Conservation (phyloP, 1,140 invertebrate species). For the Platyscapa corneri region DNA sequence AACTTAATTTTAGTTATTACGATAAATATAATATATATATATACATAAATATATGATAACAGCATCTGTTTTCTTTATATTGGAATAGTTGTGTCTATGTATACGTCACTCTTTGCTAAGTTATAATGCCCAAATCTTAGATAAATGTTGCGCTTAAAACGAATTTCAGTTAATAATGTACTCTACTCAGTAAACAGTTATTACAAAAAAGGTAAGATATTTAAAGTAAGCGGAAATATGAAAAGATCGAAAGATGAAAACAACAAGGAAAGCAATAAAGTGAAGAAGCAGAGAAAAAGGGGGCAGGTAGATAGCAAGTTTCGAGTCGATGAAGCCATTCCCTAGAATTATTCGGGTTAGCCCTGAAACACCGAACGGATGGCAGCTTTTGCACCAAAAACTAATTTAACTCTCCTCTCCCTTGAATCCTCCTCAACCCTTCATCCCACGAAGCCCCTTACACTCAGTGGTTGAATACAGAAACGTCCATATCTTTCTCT, state of each 20-base stretch:
- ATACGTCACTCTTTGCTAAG: too few relatives aligned
- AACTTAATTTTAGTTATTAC: too few relatives aligned
- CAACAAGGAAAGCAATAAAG: neutral
- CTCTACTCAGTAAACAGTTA: neutral
- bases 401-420: conserved; percentile 70
- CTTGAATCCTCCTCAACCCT: too few relatives aligned
- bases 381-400: conserved; percentile 66
- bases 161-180: neutral
- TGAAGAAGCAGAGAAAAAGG: conserved; percentile 12
- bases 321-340: conserved; percentile 66
- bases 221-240: neutral
- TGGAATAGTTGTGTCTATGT: too few relatives aligned
- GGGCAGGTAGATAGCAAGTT: conserved; percentile 59
- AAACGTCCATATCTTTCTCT: neutral
- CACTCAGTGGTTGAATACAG: neutral
- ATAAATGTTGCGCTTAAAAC: neutral
- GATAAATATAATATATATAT: too few relatives aligned
- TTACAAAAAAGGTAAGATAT: neutral
- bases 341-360: conserved; percentile 66
- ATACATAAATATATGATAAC: too few relatives aligned
- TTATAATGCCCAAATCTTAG: too few relatives aligned
- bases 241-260: neutral
- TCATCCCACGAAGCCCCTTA: too few relatives aligned
- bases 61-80: too few relatives aligned
- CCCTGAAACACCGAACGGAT: conserved; percentile 60